These are phyloP conservation scores for Anoplopoma fimbria DNA, from an alignment of 2,113 vertebrate genomes.

Conservation along the genomic window DNA sequence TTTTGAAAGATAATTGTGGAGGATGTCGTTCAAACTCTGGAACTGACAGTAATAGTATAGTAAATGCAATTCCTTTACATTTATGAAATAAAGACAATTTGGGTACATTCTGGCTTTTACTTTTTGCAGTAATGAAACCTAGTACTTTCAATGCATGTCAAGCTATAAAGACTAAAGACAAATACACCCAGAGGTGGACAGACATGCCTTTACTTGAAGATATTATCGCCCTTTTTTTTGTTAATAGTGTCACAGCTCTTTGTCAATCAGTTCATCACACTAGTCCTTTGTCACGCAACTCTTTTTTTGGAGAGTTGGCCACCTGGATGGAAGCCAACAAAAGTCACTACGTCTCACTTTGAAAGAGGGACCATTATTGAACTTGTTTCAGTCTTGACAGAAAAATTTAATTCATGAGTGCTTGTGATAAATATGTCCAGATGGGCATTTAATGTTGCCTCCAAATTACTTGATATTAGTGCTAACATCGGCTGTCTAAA, in stretches of 20 bases:
- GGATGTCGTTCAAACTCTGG: neutral
- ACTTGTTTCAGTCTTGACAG: neutral
- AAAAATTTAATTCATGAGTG: neutral
- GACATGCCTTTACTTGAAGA: neutral
- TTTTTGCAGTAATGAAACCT: neutral
- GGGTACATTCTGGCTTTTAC: neutral
- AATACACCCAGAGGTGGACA: neutral
- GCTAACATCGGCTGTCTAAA: neutral
- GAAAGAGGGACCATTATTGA: neutral
- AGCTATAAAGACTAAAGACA: neutral
- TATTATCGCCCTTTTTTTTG: neutral
- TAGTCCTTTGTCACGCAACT: neutral
- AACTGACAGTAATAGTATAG: neutral
- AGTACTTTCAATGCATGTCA: neutral
- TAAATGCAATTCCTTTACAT: neutral
- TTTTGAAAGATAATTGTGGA: neutral
- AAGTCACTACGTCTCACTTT: neutral
- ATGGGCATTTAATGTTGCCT: neutral
- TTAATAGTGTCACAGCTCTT: neutral
- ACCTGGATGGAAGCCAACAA: neutral
- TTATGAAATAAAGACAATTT: neutral
- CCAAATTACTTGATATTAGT: conserved; percentile 3
- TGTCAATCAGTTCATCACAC: neutral
- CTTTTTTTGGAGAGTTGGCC: too few species aligned
- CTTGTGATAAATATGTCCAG: neutral